Evolutionary conservation across 2,797 vertebrate genomes (phyloP).

Genomic region (Pteronotus mesoamericanus): DNA sequence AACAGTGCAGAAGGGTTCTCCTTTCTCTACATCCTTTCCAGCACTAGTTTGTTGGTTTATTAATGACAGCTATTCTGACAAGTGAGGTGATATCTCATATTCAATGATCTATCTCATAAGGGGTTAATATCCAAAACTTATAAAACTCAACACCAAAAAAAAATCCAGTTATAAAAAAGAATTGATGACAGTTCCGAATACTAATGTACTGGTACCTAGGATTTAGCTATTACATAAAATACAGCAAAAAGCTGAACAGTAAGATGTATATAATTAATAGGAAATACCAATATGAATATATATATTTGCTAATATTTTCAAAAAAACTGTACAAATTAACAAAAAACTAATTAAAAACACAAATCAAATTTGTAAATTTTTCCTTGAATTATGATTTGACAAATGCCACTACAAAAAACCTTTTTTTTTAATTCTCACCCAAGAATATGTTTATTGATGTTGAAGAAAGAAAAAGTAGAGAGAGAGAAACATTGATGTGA

Average conservation of each 20-base stretch:
- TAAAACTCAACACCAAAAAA: too few species aligned
- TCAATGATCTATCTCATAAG: too few species aligned
- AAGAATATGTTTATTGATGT: neutral
- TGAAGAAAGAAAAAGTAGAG: neutral
- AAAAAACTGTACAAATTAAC: neutral
- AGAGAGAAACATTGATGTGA: neutral
- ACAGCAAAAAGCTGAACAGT: neutral
- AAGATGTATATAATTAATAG: neutral
- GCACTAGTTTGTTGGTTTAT: too few species aligned
- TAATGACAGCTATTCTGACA: too few species aligned
- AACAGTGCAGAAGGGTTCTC: too few species aligned
- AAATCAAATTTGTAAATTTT: neutral
- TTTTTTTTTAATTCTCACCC: neutral
- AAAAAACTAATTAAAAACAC: neutral
- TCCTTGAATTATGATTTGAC: neutral
- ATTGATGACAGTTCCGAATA: neutral
- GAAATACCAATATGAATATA: neutral
- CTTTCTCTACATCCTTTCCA: too few species aligned
- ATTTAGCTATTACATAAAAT: neutral
- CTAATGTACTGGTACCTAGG: neutral
- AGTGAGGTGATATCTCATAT: too few species aligned
- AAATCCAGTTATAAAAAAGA: neutral
- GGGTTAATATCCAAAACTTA: too few species aligned
- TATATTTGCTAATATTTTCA: neutral
- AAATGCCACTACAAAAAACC: neutral